phyloP scores from a whole-genome alignment of 2,113 vertebrate genomes.

The Ptilorrhoa leucosticta region DNA sequence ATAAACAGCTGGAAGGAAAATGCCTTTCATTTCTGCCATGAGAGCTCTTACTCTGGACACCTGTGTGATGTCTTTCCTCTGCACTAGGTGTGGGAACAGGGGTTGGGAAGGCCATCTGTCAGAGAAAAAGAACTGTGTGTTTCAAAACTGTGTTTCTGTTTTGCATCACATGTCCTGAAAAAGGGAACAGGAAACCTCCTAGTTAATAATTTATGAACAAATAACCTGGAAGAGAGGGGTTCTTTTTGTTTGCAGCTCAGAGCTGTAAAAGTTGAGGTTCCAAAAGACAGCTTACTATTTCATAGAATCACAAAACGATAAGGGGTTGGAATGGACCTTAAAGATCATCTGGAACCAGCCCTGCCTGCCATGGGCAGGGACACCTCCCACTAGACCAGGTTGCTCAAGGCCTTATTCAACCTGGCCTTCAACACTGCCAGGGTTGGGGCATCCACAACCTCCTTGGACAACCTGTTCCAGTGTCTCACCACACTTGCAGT shows the following conservation, averaged over 20 bases:
- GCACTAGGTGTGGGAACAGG: not conserved
- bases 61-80: not conserved
- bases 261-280: not conserved
- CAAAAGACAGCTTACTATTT: not conserved
- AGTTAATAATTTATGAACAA: not conserved
- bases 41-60: not conserved
- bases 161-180: not conserved
- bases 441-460: not conserved
- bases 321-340: not conserved
- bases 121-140: not conserved
- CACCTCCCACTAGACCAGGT: not conserved
- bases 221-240: not conserved
- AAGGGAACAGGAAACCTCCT: not conserved
- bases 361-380: accelerated
- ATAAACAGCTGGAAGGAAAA: not conserved
- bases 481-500: not conserved
- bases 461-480: not conserved
- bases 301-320: not conserved
- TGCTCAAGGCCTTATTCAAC: not conserved
- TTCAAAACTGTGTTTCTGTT: not conserved
- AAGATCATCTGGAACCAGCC: not conserved
- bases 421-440: not conserved
- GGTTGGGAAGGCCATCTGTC: not conserved
- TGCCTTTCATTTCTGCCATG: not conserved
- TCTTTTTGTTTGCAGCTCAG: not conserved